Evolutionary conservation across 2,113 vertebrate genomes (phyloP), one percentile per base, ranked within the genome.

Genomic region (Scalopus aquaticus): DNA sequence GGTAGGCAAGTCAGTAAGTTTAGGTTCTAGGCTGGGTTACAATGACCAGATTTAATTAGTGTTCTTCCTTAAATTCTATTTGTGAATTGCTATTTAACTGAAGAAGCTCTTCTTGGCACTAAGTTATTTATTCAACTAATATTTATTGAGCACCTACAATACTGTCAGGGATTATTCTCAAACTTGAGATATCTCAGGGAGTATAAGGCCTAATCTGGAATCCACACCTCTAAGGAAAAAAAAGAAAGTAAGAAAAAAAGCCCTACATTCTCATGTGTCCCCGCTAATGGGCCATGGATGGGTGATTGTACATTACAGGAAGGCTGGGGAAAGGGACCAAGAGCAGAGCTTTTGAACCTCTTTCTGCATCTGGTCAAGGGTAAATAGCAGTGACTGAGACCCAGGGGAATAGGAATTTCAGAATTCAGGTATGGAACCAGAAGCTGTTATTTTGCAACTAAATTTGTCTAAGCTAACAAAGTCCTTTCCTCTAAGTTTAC

Each of bases 91-190:
- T 22, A 22, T 56, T 56, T 56, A 42, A 69, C 32, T 24, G 9
- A 76, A 74, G 79, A 95, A 62, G 51, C 30, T 44, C 35, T 37
- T 77, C 35, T 78, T 88, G 80, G 73, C 69, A 96, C 82, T 88
- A 84, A 76, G 78, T 79, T 8, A 26, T 91, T 96, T 90, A 87
- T 90, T 96, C 51, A 67, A 65, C 67, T 92, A 77, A 49, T 32
- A 73, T 79, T 91, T 89, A 94, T 56, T 94, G 8, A 93, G 72
- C 74, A 94, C 86, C 89, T 89, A 90, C 70, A 88, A 49, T 87
- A 86, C 56, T 82, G 10, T 93, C 65, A 96, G 72, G 42, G 76
- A 56, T 92, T 86, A 35, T 96, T 96, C 76, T 95, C 44, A 80
- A 93, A 92, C 35, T 88, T 86, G 86, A 93, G 51, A 70, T 67